Conservation (phyloP, 2,797 vertebrate species). For the Euphonia xanthogaster region DNA sequence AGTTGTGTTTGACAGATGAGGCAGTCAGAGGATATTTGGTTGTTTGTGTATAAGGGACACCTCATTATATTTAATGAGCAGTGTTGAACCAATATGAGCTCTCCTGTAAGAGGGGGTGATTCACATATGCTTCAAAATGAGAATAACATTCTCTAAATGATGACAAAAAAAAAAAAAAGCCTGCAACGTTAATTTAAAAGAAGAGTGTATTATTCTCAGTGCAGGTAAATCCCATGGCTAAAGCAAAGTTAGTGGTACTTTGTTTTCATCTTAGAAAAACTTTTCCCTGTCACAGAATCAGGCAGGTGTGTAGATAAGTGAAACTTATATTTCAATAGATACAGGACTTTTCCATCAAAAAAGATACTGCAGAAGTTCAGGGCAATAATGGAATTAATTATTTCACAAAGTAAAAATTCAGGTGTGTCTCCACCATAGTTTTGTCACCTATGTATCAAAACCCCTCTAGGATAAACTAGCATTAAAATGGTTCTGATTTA, state of each 20-base stretch:
- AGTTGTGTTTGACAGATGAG: conserved; percentile 15
- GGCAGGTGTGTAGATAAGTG: neutral
- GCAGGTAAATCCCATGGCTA: neutral
- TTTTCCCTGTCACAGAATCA: neutral
- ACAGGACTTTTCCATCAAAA: neutral
- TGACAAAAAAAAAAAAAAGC: neutral
- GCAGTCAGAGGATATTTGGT: neutral
- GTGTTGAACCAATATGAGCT: neutral
- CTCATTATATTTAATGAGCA: conserved; percentile 66
- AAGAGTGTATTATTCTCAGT: neutral
- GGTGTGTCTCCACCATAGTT: neutral
- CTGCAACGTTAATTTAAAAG: neutral
- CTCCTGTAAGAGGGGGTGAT: neutral
- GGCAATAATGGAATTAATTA: neutral
- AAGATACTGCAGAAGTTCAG: neutral
- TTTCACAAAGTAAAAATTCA: neutral
- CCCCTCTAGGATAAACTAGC: neutral
- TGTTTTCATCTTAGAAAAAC: neutral
- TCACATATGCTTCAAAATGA: neutral
- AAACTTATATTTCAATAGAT: neutral
- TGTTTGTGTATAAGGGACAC: neutral
- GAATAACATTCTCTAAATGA: neutral
- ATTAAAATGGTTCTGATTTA: neutral
- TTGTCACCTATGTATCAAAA: neutral
- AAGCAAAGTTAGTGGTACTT: neutral